These are phyloP conservation scores for Poeciliopsis infans DNA, from an alignment of 2,797 vertebrate species.

Conservation along the genomic window DNA sequence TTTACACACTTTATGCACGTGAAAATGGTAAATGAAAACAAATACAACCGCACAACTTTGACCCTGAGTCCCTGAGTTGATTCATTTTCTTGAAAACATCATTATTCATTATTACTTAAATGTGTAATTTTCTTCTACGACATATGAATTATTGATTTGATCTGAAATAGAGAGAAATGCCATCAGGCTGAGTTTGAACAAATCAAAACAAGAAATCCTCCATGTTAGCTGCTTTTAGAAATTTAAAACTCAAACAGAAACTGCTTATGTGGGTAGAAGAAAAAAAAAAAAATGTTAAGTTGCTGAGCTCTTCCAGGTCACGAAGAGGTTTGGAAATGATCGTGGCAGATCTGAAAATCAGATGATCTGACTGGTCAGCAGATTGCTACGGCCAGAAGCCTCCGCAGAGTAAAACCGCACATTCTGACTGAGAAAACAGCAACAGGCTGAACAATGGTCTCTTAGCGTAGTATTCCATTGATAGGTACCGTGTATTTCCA, in stretches of 20 bases:
- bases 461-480: too few relatives aligned
- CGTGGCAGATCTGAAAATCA: background rate
- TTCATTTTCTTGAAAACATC: background rate
- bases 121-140: background rate
- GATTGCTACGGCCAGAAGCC: background rate
- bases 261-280: background rate
- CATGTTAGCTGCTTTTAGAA: background rate
- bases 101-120: background rate
- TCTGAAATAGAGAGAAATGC: background rate
- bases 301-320: constrained; percentile 1
- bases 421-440: background rate
- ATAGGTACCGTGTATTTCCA: background rate
- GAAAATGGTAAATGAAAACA: too few relatives aligned
- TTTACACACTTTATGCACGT: too few relatives aligned
- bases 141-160: background rate
- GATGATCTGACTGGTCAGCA: background rate
- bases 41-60: too few relatives aligned
- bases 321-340: background rate
- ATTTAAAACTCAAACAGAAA: background rate
- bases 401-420: background rate
- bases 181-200: background rate
- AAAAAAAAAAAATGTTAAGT: background rate
- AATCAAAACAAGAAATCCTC: background rate
- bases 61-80: too few relatives aligned
- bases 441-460: background rate